A percentile compares a stretch with the other conserved stretches of the same genome.
These are phyloP conservation scores for Amphimedon queenslandica DNA, from an alignment of 37 sponge, comb jelly and placozoan genomes.

Conservation along the genomic window DNA sequence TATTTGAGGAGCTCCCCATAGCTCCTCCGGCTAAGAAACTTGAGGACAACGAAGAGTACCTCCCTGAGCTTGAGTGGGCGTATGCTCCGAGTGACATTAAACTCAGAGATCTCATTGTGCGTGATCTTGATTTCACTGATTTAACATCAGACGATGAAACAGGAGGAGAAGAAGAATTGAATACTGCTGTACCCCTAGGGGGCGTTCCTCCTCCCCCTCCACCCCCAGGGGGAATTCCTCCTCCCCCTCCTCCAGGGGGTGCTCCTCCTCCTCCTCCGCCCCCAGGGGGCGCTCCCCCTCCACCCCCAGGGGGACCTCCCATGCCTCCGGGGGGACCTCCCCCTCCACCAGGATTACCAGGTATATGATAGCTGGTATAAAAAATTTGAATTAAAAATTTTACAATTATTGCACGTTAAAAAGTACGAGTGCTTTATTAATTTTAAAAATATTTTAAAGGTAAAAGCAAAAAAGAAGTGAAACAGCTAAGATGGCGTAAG, in stretches of 20 bases:
- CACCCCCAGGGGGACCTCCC: constrained; percentile 29
- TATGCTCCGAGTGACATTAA: constrained; percentile 70
- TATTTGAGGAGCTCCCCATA: not conserved
- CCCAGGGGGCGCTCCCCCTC: constrained; percentile 33
- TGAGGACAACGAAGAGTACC: constrained; percentile 35
- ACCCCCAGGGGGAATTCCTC: constrained; percentile 38
- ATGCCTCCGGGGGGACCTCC: not conserved
- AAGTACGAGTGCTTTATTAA: no score
- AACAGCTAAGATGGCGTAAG: constrained; percentile 76
- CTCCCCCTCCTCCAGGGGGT: constrained; percentile 47
- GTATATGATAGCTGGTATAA: not conserved
- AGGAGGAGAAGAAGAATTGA: constrained; percentile 22
- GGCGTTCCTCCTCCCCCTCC: constrained; percentile 50
- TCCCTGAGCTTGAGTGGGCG: constrained; percentile 73
- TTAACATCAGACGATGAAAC: constrained; percentile 71
- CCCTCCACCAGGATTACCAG: constrained; percentile 18
- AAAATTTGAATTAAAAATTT: no score
- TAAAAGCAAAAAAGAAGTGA: constrained; percentile 11
- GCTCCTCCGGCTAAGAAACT: constrained; percentile 5
- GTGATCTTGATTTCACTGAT: constrained; percentile 80
- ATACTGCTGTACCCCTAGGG: constrained; percentile 29
- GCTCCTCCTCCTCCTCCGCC: constrained; percentile 50
- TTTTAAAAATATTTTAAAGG: not conserved
- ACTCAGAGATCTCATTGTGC: constrained; percentile 59
- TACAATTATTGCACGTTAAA: no score